phyloP scores from a whole-genome alignment of 2,797 vertebrate species.

The Sebastes itinus region DNA sequence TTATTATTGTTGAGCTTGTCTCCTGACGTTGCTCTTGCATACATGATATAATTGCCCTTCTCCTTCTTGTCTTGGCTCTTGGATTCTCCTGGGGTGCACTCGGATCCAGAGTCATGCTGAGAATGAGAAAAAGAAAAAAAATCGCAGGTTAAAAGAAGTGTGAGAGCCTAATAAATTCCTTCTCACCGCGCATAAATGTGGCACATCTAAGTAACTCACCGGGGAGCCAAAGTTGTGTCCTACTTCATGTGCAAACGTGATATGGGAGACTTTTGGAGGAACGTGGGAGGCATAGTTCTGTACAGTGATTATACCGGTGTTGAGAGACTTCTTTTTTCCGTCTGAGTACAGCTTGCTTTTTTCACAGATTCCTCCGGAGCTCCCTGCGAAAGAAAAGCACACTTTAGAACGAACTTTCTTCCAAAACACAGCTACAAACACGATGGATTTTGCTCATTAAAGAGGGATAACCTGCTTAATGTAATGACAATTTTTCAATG shows the following conservation, averaged over 20 bases:
- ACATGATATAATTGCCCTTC: slow-evolving; percentile 99
- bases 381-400: slow-evolving; percentile 83
- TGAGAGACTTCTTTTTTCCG: slow-evolving; percentile 98
- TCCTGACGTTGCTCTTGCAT: slow-evolving; percentile 97
- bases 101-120: slow-evolving; percentile 97
- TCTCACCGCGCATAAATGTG: not conserved
- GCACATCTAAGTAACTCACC: slow-evolving; percentile 84
- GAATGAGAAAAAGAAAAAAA: not conserved
- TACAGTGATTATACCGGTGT: slow-evolving; percentile 99
- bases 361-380: slow-evolving; percentile 98
- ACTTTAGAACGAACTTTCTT: slow-evolving; percentile 8
- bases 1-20: slow-evolving; percentile 99
- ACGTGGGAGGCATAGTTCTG: slow-evolving; percentile 99
- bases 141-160: slow-evolving; percentile 23
- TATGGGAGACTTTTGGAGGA: slow-evolving; percentile 98
- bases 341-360: slow-evolving; percentile 98
- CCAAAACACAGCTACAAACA: not conserved
- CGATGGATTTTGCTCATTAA: not conserved
- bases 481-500: not conserved
- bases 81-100: slow-evolving; percentile 97
- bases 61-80: slow-evolving; percentile 97
- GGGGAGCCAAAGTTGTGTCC: slow-evolving; percentile 99
- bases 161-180: not conserved
- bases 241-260: slow-evolving; percentile 98
- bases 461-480: not conserved